These are phyloP conservation scores for Acipenser oxyrinchus DNA, from an alignment of 2,797 vertebrate genomes.

Conservation along the genomic window DNA sequence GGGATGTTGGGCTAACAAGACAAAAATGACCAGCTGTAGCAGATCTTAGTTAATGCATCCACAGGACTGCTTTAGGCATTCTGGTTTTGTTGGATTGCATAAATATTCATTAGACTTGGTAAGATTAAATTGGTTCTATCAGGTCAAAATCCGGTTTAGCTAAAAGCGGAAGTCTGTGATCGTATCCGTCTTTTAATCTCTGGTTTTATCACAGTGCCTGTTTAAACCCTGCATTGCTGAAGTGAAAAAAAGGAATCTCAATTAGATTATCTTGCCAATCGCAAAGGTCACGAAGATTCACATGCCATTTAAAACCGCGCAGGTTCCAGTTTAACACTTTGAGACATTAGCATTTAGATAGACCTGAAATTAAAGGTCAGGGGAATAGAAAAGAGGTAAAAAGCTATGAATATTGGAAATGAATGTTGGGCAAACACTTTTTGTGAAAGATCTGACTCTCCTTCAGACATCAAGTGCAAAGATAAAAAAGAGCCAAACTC, in stretches of 20 bases:
- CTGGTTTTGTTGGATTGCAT: too few relatives aligned
- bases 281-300: constrained; percentile 37
- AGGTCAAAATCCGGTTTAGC: constrained; percentile 16
- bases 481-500: constrained; percentile 7
- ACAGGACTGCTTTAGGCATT: too few relatives aligned
- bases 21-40: too few relatives aligned
- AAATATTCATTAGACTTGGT: too few relatives aligned
- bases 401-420: constrained; percentile 52
- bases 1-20: too few relatives aligned
- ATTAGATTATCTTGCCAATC: constrained; percentile 32
- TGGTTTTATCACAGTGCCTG: constrained; percentile 30
- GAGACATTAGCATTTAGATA: constrained; percentile 74
- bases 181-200: constrained; percentile 40
- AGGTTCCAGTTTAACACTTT: constrained; percentile 47
- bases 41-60: too few relatives aligned
- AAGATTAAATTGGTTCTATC: constrained; percentile 7
- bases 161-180: constrained; percentile 24
- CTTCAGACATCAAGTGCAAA: constrained; percentile 12
- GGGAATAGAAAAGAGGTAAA: constrained; percentile 45
- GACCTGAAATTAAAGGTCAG: constrained; percentile 46
- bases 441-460: constrained; percentile 9
- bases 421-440: constrained; percentile 37
- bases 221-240: constrained; percentile 24
- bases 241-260: constrained; percentile 30
- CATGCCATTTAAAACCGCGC: constrained; percentile 36